Conservation (phyloP, 2,113 vertebrate genomes). For the Phalacrocorax carbo region DNA sequence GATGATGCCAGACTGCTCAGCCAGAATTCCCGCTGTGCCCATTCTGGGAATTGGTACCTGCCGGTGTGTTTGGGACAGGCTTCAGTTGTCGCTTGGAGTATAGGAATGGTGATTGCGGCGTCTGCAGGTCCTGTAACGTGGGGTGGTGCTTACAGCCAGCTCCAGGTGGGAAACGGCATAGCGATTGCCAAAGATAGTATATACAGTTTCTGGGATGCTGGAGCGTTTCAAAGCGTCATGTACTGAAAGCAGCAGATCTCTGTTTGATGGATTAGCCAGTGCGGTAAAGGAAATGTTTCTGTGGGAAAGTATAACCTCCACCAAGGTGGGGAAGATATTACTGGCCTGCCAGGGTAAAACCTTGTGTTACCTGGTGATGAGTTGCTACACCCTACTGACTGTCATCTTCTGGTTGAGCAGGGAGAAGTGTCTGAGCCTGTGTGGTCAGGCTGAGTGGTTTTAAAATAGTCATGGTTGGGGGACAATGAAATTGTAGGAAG, state of each 20-base stretch:
- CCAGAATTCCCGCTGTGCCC: background rate
- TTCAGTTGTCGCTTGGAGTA: background rate
- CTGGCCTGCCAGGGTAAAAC: background rate
- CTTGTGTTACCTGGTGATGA: background rate
- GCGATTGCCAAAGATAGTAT: background rate
- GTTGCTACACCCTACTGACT: background rate
- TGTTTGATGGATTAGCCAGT: fast-evolving
- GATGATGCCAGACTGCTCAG: background rate
- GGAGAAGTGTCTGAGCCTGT: background rate
- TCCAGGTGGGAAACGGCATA: background rate
- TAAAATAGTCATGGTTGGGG: background rate
- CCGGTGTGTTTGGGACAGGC: background rate
- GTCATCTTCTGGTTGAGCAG: background rate
- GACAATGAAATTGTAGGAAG: slow-evolving; percentile 39
- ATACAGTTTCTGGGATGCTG: fast-evolving
- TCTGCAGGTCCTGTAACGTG: fast-evolving
- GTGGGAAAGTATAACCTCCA: background rate
- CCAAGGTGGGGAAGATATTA: background rate
- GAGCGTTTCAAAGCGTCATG: fast-evolving
- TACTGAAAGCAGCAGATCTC: background rate
- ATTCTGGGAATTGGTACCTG: background rate
- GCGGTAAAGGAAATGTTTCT: background rate
- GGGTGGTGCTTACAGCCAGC: background rate
- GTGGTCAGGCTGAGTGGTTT: slow-evolving; percentile 26
- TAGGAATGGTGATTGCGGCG: background rate